A percentile compares a stretch with the other conserved stretches of the same genome.
Conservation (phyloP, 2,113 vertebrate species). For the Cepphus grylle region DNA sequence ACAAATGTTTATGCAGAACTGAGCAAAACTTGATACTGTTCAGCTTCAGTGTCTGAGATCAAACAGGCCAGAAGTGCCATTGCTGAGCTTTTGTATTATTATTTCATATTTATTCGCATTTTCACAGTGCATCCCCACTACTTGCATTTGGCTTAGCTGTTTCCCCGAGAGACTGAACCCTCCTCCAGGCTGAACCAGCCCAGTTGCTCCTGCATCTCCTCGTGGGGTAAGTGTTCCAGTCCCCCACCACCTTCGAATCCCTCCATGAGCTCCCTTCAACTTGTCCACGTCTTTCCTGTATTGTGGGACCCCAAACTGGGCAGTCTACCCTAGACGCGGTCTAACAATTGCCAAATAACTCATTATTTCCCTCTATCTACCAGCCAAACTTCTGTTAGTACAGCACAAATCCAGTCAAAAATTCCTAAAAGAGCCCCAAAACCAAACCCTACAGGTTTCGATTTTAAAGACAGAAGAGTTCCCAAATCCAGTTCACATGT, state of each 20-base stretch:
- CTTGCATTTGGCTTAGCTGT: neutral
- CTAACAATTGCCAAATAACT: neutral
- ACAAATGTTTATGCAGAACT: neutral
- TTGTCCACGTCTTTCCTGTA: neutral
- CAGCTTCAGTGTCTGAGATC: neutral
- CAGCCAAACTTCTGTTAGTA: neutral
- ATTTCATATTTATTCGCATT: neutral
- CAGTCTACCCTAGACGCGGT: neutral
- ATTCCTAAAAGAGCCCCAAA: neutral
- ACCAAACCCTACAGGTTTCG: neutral
- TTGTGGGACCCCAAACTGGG: neutral
- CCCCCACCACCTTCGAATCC: neutral
- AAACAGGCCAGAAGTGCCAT: neutral
- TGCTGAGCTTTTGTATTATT: neutral
- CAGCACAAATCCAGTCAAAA: neutral
- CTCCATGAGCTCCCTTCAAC: neutral
- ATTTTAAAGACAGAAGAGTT: neutral
- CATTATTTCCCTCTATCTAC: neutral
- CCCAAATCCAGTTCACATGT: neutral
- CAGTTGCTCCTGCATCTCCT: neutral
- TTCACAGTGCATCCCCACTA: neutral
- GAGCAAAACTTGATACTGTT: neutral
- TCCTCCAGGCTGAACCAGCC: neutral
- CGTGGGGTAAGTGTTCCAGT: neutral
- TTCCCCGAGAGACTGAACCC: neutral